Base-by-base conservation (phyloP, 2,797 vertebrate genomes). In the Gallinago stenura region DNA sequence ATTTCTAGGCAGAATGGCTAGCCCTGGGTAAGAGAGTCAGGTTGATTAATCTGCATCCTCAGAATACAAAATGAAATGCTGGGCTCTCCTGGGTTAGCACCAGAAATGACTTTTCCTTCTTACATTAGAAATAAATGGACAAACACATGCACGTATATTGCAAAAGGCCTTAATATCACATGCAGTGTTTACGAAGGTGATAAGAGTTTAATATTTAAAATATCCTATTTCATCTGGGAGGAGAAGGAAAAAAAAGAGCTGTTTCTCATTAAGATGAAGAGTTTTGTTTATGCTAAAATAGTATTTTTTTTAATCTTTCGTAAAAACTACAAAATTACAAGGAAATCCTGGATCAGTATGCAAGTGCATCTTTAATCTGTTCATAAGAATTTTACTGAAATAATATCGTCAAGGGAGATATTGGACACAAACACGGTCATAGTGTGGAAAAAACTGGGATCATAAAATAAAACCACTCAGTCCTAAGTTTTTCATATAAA, bases 41-140 rank as follows among this genome's bases (percentile, higher is more conserved):
- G 98, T 98, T 99, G 98, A 99, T 99, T 99, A 99, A 98, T 99
- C 98, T 98, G 98, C 98, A 96, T 98, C 97, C 96, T 97, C 98
- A 97, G 98, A 99, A 99, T 99, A 98, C 98, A 96, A 98, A 99
- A 99, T 98, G 98, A 99, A 98, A 98, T 97, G 77, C 73, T 82
- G 90, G 94, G 97, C 98, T 98, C 98, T 98, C 98, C 90, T 96
- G 98, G 98, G 98, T 96, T 92, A 93, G 95, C 96, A 80, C 75
- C 91, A 98, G 98, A 98, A 98, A 98, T 98, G 98, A 98, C 98
- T 98, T 97, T 97, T 97, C 97, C 96, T 96, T 97, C 96, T 97
- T 83, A 92, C 95, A 70, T 94, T 94, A 95, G 81, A 93, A 98
- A 97, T 81, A 95, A 97, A 95, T 86, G 97, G 93, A 93, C 97